Evolutionary conservation across 2,888 invertebrate species (phyloP), one percentile per base, ranked within the genome.

Genomic region (Cartodere bifasciata): DNA sequence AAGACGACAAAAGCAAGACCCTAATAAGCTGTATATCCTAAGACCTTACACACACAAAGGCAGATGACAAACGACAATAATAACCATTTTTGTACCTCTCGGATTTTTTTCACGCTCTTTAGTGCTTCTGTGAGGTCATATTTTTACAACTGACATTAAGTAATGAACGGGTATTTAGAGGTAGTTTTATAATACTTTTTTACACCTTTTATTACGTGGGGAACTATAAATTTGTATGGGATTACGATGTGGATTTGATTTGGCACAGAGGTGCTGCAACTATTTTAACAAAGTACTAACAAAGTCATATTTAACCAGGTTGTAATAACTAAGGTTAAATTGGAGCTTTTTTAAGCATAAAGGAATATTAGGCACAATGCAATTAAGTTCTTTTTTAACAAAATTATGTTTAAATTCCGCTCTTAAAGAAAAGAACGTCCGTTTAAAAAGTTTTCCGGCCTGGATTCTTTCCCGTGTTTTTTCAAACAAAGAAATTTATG

Each of bases 31-130:
- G 44, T 34, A 40, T 44, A 45, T 49, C 46, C 42, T 45, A 46
- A 50, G 47, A 42, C 43, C 45, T 44, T 42, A 41, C 41, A 40
- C 43, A 48, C 41, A 52, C 48, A 49, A 48, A 49, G 21, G 41
- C 48, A 49, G 47, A 50, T 50, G 54, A 54, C 50, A 47, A 50
- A 49, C 49, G 49, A 51, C 49, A 48, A 52, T 50, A 50, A 52
- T 52, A 52, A 51, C 50, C 49, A 52, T 50, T 53, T 52, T 52
- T 50, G 48, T 52, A 46, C 48, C 48, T 46, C 37, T 29, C 37
- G 33, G 44, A 43, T 47, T 47, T 48, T 47, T 43, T 40, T 41
- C 28, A 34, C 38, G 34, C 38, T 23, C 24, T 16, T 21, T 28
- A 22, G 26, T 21, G 35, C 39, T 31, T 32, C 37, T 28, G 37